These are phyloP conservation scores for Baronia brevicornis DNA, from an alignment of 2,888 invertebrate species.

Conservation along the genomic window DNA sequence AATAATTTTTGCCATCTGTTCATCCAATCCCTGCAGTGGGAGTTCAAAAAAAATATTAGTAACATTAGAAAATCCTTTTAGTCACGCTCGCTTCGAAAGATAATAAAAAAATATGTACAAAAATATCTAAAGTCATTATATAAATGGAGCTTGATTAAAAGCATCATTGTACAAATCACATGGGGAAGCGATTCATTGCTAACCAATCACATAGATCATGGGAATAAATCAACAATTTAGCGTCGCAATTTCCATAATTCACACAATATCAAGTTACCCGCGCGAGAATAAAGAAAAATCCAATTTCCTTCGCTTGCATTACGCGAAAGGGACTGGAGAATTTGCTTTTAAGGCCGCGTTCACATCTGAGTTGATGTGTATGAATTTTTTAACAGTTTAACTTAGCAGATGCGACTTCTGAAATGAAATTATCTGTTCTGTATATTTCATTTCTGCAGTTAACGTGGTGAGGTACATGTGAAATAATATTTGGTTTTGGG, in stretches of 20 bases:
- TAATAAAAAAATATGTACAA: no score
- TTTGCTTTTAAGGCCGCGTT: conserved; percentile 28
- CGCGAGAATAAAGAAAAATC: conserved; percentile 68
- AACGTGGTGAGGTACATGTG: not conserved
- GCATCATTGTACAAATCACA: no score
- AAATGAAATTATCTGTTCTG: no score
- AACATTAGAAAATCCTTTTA: no score
- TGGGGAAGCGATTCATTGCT: conserved; percentile 26
- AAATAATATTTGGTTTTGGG: not conserved
- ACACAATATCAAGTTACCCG: conserved; percentile 69
- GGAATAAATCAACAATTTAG: conserved; percentile 71
- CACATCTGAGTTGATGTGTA: conserved; percentile 32
- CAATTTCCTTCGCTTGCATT: conserved; percentile 69
- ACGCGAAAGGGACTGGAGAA: conserved; percentile 43
- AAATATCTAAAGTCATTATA: no score
- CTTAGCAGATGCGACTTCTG: no score
- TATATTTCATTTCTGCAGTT: no score
- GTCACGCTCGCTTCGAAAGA: no score
- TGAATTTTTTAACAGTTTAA: not conserved
- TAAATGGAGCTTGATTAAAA: no score
- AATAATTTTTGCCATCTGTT: no score
- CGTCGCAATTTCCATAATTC: conserved; percentile 70
- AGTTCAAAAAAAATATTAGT: no score
- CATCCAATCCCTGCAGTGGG: no score
- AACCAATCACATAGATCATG: conserved; percentile 42